These are phyloP conservation scores for Ommatoiulus sabulosus DNA, from an alignment of 2,888 invertebrate genomes.

Conservation along the genomic window DNA sequence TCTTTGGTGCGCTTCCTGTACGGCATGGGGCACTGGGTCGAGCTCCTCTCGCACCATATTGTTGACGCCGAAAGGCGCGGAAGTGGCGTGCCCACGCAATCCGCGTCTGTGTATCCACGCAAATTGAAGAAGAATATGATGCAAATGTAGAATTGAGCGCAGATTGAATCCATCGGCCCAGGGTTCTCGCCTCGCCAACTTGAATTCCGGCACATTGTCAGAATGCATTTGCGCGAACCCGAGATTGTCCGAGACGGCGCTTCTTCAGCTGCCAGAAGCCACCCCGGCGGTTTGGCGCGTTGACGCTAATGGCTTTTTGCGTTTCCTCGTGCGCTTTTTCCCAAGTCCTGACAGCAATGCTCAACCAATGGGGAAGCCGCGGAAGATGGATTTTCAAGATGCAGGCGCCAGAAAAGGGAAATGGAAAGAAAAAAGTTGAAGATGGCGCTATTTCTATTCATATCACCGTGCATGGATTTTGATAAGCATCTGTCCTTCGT, in stretches of 20 bases:
- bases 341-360: neutral
- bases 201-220: conserved; percentile 31
- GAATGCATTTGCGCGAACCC: conserved; percentile 3
- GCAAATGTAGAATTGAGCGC: conserved; percentile 35
- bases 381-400: neutral
- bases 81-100: neutral
- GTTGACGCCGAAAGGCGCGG: neutral
- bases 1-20: too few relatives aligned
- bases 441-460: conserved; percentile 29
- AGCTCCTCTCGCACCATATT: neutral
- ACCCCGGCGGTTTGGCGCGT: neutral
- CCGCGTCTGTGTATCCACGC: conserved; percentile 1
- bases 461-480: neutral
- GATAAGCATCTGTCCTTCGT: conserved; percentile 31
- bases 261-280: conserved; percentile 8
- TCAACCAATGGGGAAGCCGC: neutral
- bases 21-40: neutral
- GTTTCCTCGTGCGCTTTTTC: neutral
- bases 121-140: conserved; percentile 39
- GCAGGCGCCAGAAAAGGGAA: neutral
- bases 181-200: neutral
- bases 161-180: conserved; percentile 16
- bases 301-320: conserved; percentile 24
- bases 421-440: conserved; percentile 18
- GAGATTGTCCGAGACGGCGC: neutral